A percentile compares a stretch with the other conserved stretches of the same genome.
Evolutionary conservation across 1,140 invertebrate genomes (phyloP).

Genomic region (Apolygus lucorum): DNA sequence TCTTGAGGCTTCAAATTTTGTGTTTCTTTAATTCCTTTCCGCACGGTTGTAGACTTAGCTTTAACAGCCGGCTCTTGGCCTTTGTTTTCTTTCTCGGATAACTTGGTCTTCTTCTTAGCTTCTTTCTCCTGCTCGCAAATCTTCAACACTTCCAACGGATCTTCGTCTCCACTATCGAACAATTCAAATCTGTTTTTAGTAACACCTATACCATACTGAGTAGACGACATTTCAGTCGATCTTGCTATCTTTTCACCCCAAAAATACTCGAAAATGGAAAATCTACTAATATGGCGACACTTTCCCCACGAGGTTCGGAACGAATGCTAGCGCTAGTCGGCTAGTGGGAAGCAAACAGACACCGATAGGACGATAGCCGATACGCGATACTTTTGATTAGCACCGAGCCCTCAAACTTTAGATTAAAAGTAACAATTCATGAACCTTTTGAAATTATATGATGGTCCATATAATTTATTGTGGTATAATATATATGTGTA

Average conservation of each 20-base stretch:
- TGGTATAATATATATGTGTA: no score
- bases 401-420: no score
- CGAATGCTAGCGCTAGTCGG: no score
- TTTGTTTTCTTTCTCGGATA: constrained; percentile 79
- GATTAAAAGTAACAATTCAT: no score
- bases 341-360: no score
- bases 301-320: background rate
- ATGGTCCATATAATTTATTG: no score
- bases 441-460: no score
- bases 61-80: constrained; percentile 41
- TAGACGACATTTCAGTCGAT: background rate
- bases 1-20: constrained; percentile 51
- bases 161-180: constrained; percentile 73
- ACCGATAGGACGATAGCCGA: no score
- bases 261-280: background rate
- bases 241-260: background rate
- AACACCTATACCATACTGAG: constrained; percentile 79
- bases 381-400: no score
- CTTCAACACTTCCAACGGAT: constrained; percentile 79
- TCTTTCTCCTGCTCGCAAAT: constrained; percentile 69
- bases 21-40: constrained; percentile 58
- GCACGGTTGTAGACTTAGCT: constrained; percentile 42
- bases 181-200: constrained; percentile 80
- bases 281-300: background rate
- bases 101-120: constrained; percentile 70